Conservation (phyloP, 2,113 vertebrate genomes). For the Antechinus flavipes region DNA sequence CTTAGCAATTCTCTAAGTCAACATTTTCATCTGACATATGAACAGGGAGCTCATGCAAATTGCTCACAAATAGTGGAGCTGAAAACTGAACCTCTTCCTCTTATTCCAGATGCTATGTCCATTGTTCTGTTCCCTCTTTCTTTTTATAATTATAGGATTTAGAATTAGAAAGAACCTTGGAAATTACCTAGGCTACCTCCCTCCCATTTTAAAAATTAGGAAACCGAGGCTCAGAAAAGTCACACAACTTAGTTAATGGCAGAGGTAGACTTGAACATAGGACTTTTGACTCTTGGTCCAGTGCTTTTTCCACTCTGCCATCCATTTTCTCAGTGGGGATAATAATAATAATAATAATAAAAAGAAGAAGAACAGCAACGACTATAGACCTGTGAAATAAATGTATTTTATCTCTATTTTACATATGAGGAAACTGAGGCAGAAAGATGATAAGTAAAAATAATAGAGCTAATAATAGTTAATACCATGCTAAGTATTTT, state of each 20-base stretch:
- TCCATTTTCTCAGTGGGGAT: not conserved
- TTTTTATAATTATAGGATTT: not conserved
- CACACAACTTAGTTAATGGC: not conserved
- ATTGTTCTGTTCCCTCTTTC: not conserved
- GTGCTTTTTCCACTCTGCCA: not conserved
- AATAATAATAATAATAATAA: not conserved
- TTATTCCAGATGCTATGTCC: not conserved
- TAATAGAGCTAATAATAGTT: not conserved
- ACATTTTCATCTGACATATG: not conserved
- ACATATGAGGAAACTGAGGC: not conserved
- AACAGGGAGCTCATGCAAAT: not conserved
- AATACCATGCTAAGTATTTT: not conserved
- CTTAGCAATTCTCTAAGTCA: not conserved
- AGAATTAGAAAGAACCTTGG: not conserved
- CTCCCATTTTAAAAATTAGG: not conserved
- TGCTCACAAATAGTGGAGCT: not conserved
- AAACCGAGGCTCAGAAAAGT: not conserved
- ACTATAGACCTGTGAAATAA: not conserved
- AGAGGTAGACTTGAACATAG: not conserved
- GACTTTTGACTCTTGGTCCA: not conserved
- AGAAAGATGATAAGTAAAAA: not conserved
- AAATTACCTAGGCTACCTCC: not conserved
- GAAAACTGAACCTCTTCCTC: not conserved
- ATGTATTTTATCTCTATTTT: not conserved
- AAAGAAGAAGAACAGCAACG: not conserved